These are phyloP conservation scores for Scaptomyza flava DNA, from an alignment of 2,888 invertebrate species.

Conservation along the genomic window DNA sequence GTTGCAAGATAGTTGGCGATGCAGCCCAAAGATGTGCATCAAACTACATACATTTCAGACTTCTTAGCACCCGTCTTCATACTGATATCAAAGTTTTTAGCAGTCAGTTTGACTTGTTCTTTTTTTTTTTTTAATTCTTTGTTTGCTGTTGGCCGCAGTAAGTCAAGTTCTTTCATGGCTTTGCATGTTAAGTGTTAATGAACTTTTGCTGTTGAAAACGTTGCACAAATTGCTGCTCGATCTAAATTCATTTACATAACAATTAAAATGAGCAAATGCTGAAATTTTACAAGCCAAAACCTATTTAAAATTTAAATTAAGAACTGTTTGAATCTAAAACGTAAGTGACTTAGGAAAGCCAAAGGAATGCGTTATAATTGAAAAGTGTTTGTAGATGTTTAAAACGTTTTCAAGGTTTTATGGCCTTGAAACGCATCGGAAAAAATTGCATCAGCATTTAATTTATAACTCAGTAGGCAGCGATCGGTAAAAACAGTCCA, in stretches of 20 bases:
- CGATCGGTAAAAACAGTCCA: constrained; percentile 19
- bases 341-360: constrained; percentile 26
- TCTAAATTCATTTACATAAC: constrained; percentile 51
- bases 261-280: constrained; percentile 55
- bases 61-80: no score
- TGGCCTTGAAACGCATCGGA: constrained; percentile 4
- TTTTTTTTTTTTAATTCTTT: not conserved
- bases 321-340: constrained; percentile 45
- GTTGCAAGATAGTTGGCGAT: no score
- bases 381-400: constrained; percentile 41
- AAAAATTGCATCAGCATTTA: constrained; percentile 13
- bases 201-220: constrained; percentile 63
- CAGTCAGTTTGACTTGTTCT: no score
- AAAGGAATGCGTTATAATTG: constrained; percentile 23
- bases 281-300: constrained; percentile 31
- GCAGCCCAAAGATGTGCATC: no score
- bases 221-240: constrained; percentile 45
- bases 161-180: constrained; percentile 3
- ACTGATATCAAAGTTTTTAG: no score
- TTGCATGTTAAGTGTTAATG: constrained; percentile 63
- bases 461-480: constrained; percentile 40
- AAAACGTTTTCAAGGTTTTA: constrained; percentile 1
- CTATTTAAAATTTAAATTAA: constrained; percentile 29
- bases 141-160: constrained; percentile 9
- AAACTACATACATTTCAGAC: no score